Conservation (phyloP, 2,888 invertebrate genomes). For the Selenia dentaria region DNA sequence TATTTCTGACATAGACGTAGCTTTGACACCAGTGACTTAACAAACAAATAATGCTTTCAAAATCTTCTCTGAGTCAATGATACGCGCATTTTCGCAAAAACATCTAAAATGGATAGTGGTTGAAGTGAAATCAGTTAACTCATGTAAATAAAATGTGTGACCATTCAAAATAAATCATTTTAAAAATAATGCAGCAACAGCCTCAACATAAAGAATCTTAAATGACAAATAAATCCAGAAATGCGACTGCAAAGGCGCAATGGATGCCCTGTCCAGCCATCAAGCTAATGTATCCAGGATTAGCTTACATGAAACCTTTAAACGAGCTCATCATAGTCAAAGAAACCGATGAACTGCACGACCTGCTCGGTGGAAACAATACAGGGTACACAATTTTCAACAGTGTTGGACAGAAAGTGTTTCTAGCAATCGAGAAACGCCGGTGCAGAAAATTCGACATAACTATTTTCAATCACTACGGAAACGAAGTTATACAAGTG, state of each 20-base stretch:
- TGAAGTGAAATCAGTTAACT: no score
- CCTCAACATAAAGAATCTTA: conserved; percentile 24
- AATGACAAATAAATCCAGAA: conserved; percentile 38
- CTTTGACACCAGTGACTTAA: no score
- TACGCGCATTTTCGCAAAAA: no score
- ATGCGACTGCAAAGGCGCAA: conserved; percentile 21
- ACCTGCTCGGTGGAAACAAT: conserved; percentile 45
- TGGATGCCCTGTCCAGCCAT: conserved; percentile 66
- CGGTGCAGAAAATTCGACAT: conserved; percentile 41
- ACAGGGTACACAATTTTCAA: conserved; percentile 60
- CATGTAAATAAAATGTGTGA: no score
- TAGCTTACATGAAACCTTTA: conserved; percentile 53
- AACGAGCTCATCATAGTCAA: conserved; percentile 51
- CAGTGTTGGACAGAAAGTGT: conserved; percentile 56
- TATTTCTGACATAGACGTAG: no score
- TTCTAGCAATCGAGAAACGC: conserved; percentile 50
- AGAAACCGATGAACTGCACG: conserved; percentile 50
- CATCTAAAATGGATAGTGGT: no score
- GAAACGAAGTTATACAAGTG: conserved; percentile 61
- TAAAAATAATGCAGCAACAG: conserved; percentile 25
- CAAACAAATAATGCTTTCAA: no score
- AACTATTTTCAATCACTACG: conserved; percentile 60
- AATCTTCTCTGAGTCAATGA: no score
- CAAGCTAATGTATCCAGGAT: conserved; percentile 47
- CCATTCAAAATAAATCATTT: no score